A percentile compares a stretch with the other conserved stretches of the same genome.
phyloP scores from a whole-genome alignment of 2,113 vertebrate genomes.

The Petrocephalus microphthalmus region DNA sequence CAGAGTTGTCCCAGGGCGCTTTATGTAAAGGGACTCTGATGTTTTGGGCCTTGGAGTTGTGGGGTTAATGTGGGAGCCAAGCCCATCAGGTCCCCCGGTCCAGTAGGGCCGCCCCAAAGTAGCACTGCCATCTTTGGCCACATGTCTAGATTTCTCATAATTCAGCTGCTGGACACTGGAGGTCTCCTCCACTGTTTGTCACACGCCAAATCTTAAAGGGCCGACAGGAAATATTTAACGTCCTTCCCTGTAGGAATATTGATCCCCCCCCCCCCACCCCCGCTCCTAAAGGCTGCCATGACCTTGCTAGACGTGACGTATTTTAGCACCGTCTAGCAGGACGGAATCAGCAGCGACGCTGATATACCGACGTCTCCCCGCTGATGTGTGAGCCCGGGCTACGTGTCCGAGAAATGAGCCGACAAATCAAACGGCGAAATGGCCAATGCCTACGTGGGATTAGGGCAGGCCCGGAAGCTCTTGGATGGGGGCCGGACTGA shows the following conservation, averaged over 20 bases:
- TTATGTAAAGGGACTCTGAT: not conserved
- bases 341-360: not conserved
- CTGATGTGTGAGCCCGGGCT: not conserved
- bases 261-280: not conserved
- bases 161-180: not conserved
- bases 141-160: conserved; percentile 8
- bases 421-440: not conserved
- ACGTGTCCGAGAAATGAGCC: not conserved
- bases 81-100: not conserved
- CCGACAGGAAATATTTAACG: conserved; percentile 24
- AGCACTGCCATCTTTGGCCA: not conserved
- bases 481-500: not conserved
- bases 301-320: conserved; percentile 28
- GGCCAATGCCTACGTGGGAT: not conserved
- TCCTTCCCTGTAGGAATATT: conserved; percentile 17
- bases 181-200: conserved; percentile 7
- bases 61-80: not conserved
- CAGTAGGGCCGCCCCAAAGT: not conserved
- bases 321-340: conserved; percentile 12
- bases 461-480: not conserved
- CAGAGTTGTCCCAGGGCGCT: no score
- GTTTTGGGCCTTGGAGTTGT: not conserved
- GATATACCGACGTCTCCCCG: not conserved
- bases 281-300: conserved; percentile 4
- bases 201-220: conserved; percentile 11